Evolutionary conservation across 2,888 invertebrate species (phyloP), one percentile per base, ranked within the genome.

Genomic region (Hydropsyche betteni): DNA sequence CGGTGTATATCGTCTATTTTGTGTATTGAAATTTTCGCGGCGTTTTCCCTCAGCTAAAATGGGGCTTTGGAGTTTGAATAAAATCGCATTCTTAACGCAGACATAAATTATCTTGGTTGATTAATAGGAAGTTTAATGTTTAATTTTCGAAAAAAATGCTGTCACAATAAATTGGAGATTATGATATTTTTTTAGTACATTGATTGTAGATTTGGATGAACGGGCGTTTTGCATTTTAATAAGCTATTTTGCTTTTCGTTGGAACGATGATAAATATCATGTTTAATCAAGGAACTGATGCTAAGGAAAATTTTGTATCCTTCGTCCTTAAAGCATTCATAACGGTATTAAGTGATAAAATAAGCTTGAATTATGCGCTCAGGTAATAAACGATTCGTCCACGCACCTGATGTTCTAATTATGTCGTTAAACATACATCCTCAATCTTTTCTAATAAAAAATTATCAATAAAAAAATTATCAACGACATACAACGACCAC

Each of bases 321-420:
- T 64, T 36, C 64, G n/a, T 64, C 74, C 52, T 51, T 68, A 61
- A 70, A 75, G 50, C 75, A 75, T 75, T 75, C 51, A 75, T 75
- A 70, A 75, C 61, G 53, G 75, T 51, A 75, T 75, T 75, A 75
- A 36, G 75, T 75, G 69, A 75, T 75, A 75, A 75, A 75, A 61
- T 72, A 69, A 75, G 58, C 75, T 70, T 75, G 75, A 75, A 61
- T 70, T 69, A 69, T 75, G 75, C 50, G 69, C 58, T 51, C 55
- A 75, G 38, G 75, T 75, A 75, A 75, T 75, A 75, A 75, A 70
- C 75, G 70, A 75, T 75, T 70, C 70, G 58, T 75, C 75, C 75
- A 58, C 61, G 69, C 75, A 75, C 75, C 75, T 75, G 75, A 33
- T 38, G 14, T 69, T 69, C 75, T 70, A 75, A 75, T 75, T 75